Base-by-base conservation (phyloP, 2,797 vertebrate species). In the Melanotaenia boesemani region DNA sequence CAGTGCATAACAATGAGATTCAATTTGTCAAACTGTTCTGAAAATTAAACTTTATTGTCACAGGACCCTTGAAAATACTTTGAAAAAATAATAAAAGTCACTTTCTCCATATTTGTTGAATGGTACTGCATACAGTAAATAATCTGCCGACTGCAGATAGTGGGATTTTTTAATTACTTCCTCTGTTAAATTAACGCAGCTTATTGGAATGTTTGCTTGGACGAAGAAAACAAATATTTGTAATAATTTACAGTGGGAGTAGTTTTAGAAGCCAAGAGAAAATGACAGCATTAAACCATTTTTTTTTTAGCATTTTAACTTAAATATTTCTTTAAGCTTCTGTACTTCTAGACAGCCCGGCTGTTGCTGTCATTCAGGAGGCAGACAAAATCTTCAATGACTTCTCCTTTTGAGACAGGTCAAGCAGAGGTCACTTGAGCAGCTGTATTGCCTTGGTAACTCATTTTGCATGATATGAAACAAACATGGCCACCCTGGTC, bases 111-210 rank as follows among this genome's bases (percentile, higher is more conserved):
- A 79, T 91, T 86, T 90, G 86, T 84, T 63, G 7, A 76, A 71
- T 59, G 65, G 83, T 67, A 82, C 59, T 63, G 72, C 73, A 80
- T 26, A 26, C 26, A 26, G 26, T 26, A 90, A 83, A 75, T 71
- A 52, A 50, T 80, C 88, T 92, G 91, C 77, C 66, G 46, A 22
- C 77, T 79, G 87, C 88, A 89, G 91, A 94, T 91, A 94, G 85
- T 67, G 67, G 26, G 57, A 26, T 26, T 88, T 87, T 92, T 91
- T 91, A 94, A 93, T 93, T 91, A 85, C 89, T 89, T 91, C 88
- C 82, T 79, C 76, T 84, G 81, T 93, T 93, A 92, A 92, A 94
- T 95, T 93, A 92, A 81, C 77, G 72, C 66, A 79, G 72, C 80
- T 88, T 87, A 87, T 92, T 91, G 82, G 74, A 78, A 80, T 90